Base-by-base conservation (phyloP, 1,140 invertebrate genomes). In the Nilaparvata lugens region DNA sequence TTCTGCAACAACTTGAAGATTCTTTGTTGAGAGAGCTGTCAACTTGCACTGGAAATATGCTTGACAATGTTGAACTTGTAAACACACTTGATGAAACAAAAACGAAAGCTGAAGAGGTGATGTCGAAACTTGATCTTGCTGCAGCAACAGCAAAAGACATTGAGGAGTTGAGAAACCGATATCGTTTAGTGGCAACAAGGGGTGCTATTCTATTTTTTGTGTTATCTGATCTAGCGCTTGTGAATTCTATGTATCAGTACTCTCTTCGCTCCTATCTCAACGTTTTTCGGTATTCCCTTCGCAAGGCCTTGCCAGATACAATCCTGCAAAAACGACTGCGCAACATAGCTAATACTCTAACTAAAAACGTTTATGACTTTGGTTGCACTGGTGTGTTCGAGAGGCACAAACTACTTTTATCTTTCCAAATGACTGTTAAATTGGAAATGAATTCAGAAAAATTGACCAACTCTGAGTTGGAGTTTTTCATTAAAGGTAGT, bases 211-310 rank as follows among this genome's bases (percentile, higher is more conserved):
- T 95, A 19, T 95, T 95, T 72, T 95, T 95, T 70, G 87, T 93
- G 2, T 73, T 96, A 7, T 82, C 87, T 0, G 90, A 95, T 69
- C 89, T 95, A 88, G 82, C 89, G 0, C 75, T 79, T 0, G 86
- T 96, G 0, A 92, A 91, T 71, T 75, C 81, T 11, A 95, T 95
- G 91, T 96, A 96, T 70, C 91, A 95, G 67, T 94, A 94, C 72
- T 93, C 91, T 0, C 73, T 96, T 21, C 82, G 78, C 4, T 83
- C 85, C 1, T 92, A 91, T 66, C 70, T 91, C 2, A 83, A 88
- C 5, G 86, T 95, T 0, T 95, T 95, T 68, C 76, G 80, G 14
- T 85, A 81, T 67, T 91, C 91, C 0, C 71, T 95, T 25, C 82
- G 80, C 56, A 91, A 89, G 72, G 84, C 89, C 6, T 75, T 89